A percentile compares a stretch with the other conserved stretches of the same genome.
Evolutionary conservation across 2,888 invertebrate genomes (phyloP).

Genomic region (Gastracanthus pulcherrimus): DNA sequence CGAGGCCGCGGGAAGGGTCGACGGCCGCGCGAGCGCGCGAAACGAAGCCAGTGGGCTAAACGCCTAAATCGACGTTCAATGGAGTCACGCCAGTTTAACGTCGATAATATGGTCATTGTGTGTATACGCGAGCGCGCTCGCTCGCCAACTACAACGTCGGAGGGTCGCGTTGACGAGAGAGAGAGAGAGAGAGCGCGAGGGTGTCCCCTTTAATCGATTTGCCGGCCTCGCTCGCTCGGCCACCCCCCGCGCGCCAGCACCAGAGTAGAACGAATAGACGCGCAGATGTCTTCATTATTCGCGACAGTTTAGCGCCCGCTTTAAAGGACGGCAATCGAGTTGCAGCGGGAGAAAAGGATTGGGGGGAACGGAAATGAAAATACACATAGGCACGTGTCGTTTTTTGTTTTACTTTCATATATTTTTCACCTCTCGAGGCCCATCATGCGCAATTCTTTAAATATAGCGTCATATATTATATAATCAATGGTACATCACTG

Average conservation of each 20-base stretch:
- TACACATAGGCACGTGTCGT: background rate
- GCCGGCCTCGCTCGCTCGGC: background rate
- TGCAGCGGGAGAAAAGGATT: background rate
- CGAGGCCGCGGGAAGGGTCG: too few relatives aligned
- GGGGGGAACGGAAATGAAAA: slow-evolving; percentile 4
- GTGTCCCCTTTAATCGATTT: slow-evolving; percentile 52
- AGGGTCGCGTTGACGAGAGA: slow-evolving; percentile 28
- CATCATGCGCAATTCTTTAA: slow-evolving; percentile 46
- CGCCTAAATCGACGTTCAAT: slow-evolving; percentile 70
- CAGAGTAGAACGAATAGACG: background rate
- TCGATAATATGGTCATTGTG: slow-evolving; percentile 71
- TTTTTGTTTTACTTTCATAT: slow-evolving; percentile 40
- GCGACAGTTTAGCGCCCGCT: background rate
- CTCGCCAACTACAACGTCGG: too few relatives aligned
- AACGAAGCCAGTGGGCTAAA: slow-evolving; percentile 66
- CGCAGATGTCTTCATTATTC: slow-evolving; percentile 40
- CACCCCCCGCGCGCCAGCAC: background rate
- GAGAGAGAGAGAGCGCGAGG: background rate
- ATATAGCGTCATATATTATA: slow-evolving; percentile 50
- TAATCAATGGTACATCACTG: slow-evolving; percentile 56
- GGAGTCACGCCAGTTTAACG: slow-evolving; percentile 72
- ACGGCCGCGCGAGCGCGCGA: slow-evolving; percentile 65
- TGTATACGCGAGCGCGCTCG: slow-evolving; percentile 16
- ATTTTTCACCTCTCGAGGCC: slow-evolving; percentile 38
- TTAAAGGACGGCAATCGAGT: slow-evolving; percentile 4